Conservation (phyloP, 35 echinoderm and acorn worm genomes). For the Anneissia japonica region DNA sequence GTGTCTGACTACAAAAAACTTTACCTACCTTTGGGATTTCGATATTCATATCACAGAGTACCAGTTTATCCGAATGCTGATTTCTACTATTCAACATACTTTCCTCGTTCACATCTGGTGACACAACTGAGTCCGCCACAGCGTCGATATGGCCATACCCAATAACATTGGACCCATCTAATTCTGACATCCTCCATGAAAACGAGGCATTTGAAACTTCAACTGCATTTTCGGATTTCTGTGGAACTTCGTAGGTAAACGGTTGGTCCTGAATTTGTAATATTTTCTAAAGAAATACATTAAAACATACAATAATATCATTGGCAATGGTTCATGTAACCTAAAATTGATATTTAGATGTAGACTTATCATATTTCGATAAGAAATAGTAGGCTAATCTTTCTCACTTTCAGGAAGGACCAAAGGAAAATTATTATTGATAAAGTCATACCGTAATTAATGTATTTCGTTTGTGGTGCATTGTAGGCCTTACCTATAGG, state of each 20-base stretch:
- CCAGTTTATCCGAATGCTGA: neutral
- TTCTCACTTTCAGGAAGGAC: too few species aligned
- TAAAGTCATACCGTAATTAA: too few species aligned
- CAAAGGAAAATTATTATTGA: too few species aligned
- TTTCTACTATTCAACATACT: neutral
- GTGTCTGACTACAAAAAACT: neutral
- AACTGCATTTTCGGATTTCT: neutral
- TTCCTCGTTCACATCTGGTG: neutral
- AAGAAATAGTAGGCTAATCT: too few species aligned
- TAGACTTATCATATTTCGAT: too few species aligned
- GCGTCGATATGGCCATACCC: neutral
- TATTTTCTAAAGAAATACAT: neutral
- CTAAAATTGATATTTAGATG: too few species aligned
- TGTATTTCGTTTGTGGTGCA: too few species aligned
- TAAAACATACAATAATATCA: too few species aligned
- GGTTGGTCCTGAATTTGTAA: neutral
- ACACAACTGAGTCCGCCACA: too few species aligned
- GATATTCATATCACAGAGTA: neutral
- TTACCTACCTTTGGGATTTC: neutral
- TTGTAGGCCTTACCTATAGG: too few species aligned
- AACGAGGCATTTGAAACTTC: neutral
- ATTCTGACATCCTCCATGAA: neutral
- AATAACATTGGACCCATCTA: neutral
- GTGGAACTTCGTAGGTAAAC: neutral
- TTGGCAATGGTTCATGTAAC: too few species aligned